phyloP scores from a whole-genome alignment of 2,888 invertebrate species.

The Polylopha cassiicola region DNA sequence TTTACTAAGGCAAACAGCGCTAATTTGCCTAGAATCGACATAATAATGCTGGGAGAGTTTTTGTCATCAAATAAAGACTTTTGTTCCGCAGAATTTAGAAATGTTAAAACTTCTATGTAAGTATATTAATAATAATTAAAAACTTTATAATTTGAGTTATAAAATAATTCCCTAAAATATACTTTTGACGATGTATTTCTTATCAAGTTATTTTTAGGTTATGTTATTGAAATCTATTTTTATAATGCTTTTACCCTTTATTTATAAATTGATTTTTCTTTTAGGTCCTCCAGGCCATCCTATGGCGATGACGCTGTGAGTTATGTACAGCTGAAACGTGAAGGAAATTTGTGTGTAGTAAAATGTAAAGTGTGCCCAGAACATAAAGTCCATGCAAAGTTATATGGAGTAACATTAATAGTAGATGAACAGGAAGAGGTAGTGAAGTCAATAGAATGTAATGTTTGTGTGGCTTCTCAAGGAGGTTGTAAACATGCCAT shows the following conservation, averaged over 20 bases:
- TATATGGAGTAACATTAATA: constrained; percentile 28
- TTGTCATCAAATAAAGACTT: constrained; percentile 1
- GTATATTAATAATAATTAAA: background rate
- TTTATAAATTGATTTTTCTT: constrained; percentile 7
- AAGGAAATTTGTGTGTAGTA: constrained; percentile 27
- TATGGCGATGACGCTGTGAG: constrained; percentile 34
- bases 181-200: too few species aligned
- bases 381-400: constrained; percentile 32
- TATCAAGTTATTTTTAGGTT: too few species aligned
- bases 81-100: constrained; percentile 4
- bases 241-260: too few species aligned
- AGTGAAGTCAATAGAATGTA: constrained; percentile 25
- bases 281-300: constrained; percentile 26
- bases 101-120: constrained; percentile 12
- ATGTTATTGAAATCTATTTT: background rate
- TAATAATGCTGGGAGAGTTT: background rate
- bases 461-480: constrained; percentile 32
- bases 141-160: background rate
- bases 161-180: background rate
- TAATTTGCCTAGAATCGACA: constrained; percentile 1
- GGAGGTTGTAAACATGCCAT: constrained; percentile 39
- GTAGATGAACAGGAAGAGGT: constrained; percentile 30
- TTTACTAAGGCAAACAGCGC: background rate
- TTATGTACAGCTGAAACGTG: constrained; percentile 31
- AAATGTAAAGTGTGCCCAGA: constrained; percentile 34